Base-by-base conservation (phyloP, 2,797 vertebrate genomes). In the Tympanoctomys barrerae region DNA sequence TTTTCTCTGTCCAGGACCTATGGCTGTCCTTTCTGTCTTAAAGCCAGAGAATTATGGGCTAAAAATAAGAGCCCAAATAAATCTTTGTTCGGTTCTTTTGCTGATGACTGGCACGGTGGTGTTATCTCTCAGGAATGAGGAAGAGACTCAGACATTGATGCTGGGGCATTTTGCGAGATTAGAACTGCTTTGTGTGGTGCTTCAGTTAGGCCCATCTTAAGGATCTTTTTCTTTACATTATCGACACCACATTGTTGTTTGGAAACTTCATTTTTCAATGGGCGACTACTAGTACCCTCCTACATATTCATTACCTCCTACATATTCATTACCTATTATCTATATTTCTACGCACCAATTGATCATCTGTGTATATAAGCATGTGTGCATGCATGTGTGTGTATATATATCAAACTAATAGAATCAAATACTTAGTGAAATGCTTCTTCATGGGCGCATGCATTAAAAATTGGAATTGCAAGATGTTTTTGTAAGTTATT, bases 371-470 rank as follows among this genome's bases (percentile, higher is more conserved):
- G 0, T 26, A 21, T 64, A 9, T 57, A 14, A 52, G 7, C 42
- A 46, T 77, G 2, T 62, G 7, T 73, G 0, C 16, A 33, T 62
- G 14, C 33, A 31, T 26, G 8, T 42, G 61, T 82, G 26, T 31
- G 4, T 31, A 5, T 42, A 10, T 62, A 42, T 78, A 33, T 66
- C 46, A 57, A 84, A 57, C 52, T 81, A 90, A 90, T 31, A 68
- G 28, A 94, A 88, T 28, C 36, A 42, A 88, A 92, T 73, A 80
- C 77, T 92, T 89, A 54, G 14, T 82, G 8, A 81, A 93, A 85
- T 73, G n/a, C 39, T 94, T 91, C 59, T 81, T 92, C n/a, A 68
- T 87, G 66, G 75, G 28, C 64, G 4, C 89, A 95, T 95, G 70
- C 5, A 84, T 54, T 14, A 59, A 59, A 81, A 57, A 62, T 31